Evolutionary conservation across 2,113 vertebrate genomes (phyloP), one percentile per base, ranked within the genome.

Genomic region (Dasyprocta punctata): DNA sequence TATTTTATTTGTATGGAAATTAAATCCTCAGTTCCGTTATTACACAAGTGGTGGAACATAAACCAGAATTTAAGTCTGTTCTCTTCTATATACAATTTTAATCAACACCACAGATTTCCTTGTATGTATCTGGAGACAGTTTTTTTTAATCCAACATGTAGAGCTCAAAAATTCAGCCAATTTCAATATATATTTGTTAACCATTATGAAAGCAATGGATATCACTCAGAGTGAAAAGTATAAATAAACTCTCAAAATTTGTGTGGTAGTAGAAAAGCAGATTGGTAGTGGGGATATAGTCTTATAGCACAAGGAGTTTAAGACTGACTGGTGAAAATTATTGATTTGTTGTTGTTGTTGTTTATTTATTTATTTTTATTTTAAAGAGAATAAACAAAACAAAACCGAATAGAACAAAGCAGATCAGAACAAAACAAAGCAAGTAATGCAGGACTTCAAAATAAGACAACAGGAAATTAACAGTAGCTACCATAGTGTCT

Each of bases 1-100:
- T 88, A 28, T 86, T 90, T 87, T 85, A 84, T 69, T 52, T 96
- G 44, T 9, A 47, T 54, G 86, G 58, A 61, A 89, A 88, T 77
- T n/a, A 89, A 95, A 5, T 90, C 61, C 16, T 94, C 3, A 52
- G 63, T 1, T 19, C 38, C 52, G 58, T 67, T 92, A 9, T 83
- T 78, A 60, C 3, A 22, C 5, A 77, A 73, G 16, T 71, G 38
- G 14, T 60, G 2, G 30, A 58, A 82, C 26, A 85, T 28, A 75
- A 86, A 60, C 22, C 61, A 75, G 54, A 95, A 28, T 24, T n/a
- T 7, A 73, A 65, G 22, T 85, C 20, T 26, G 0, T 3, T 97
- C 24, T 71, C 19, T 60, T 69, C 60, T 87, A 60, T 22, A 6
- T 69, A 38, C 88, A 71, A 60, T n/a, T 92, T 63, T 82, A 92